phyloP scores from a whole-genome alignment of 1,140 invertebrate genomes.

The Elymnias hypermnestra region DNA sequence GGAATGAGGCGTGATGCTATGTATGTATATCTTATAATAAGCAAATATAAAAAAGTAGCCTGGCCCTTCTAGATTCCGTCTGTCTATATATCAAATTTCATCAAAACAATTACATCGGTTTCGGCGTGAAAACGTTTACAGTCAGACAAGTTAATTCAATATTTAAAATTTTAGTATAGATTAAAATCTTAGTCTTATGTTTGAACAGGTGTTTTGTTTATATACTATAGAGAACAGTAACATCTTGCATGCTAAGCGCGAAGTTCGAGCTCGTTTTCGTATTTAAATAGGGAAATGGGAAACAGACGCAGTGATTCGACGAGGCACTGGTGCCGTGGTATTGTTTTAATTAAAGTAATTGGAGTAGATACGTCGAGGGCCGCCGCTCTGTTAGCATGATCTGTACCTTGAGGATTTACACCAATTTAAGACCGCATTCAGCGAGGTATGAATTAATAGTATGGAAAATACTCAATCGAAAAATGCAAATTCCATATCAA shows the following conservation, averaged over 20 bases:
- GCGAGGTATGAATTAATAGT: conserved; percentile 64
- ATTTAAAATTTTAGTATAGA: no score
- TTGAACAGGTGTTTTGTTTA: conserved; percentile 28
- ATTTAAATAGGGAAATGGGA: conserved; percentile 75
- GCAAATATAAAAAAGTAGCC: no score
- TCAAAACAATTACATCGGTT: no score
- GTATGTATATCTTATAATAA: no score
- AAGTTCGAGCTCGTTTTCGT: conserved; percentile 68
- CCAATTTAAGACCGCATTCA: conserved; percentile 67
- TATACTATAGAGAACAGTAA: conserved; percentile 50
- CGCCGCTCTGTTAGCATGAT: conserved; percentile 66
- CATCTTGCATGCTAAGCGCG: conserved; percentile 66
- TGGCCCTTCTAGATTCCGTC: no score
- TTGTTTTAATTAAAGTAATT: conserved; percentile 76
- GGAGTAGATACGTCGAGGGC: conserved; percentile 69
- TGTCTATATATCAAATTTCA: no score
- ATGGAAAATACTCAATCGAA: conserved; percentile 43
- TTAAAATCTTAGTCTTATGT: no score
- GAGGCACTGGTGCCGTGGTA: conserved; percentile 67
- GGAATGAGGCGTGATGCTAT: no score
- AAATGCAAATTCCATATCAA: conserved; percentile 32
- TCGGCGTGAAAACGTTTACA: no score
- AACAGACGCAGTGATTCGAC: conserved; percentile 70
- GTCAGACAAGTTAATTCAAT: neutral
- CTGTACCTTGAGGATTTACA: conserved; percentile 73